These are phyloP conservation scores for Hyposoter dolosus DNA, from an alignment of 2,888 invertebrate genomes.

Conservation along the genomic window DNA sequence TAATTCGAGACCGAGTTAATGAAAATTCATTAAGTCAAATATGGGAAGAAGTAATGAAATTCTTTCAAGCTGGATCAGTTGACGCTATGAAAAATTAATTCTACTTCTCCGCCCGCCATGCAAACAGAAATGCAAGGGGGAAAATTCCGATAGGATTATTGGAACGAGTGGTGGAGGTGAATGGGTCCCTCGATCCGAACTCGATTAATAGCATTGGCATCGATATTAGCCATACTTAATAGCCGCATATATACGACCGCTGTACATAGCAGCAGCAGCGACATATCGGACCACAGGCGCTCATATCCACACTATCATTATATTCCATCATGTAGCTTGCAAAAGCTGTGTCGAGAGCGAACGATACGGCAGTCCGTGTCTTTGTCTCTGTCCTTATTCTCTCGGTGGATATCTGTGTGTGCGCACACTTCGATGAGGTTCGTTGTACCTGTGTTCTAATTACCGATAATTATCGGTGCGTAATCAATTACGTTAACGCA, in stretches of 20 bases:
- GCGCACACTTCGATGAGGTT: slow-evolving; percentile 29
- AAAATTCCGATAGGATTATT: slow-evolving; percentile 58
- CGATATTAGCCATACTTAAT: slow-evolving; percentile 63
- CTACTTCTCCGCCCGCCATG: slow-evolving; percentile 15
- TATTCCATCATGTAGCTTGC: slow-evolving; percentile 37
- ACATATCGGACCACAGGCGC: slow-evolving; percentile 3
- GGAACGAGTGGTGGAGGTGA: slow-evolving; percentile 47
- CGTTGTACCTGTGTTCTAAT: slow-evolving; percentile 78
- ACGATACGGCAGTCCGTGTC: neutral
- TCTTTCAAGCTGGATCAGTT: neutral
- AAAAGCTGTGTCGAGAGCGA: slow-evolving; percentile 28
- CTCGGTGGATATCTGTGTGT: slow-evolving; percentile 19
- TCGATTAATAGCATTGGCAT: slow-evolving; percentile 62
- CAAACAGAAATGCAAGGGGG: slow-evolving; percentile 3
- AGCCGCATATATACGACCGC: slow-evolving; percentile 11
- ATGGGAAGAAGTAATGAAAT: slow-evolving; percentile 7
- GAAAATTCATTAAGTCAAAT: slow-evolving; percentile 27
- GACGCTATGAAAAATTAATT: slow-evolving; percentile 42
- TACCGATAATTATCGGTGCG: slow-evolving; percentile 81
- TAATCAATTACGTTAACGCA: slow-evolving; percentile 82
- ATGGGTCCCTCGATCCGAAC: slow-evolving; percentile 53
- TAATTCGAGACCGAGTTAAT: neutral
- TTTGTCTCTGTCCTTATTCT: neutral
- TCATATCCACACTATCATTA: slow-evolving; percentile 4
- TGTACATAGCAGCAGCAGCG: slow-evolving; percentile 10